phyloP scores from a whole-genome alignment of 2,797 vertebrate species.

The Hoplostethus mediterraneus region DNA sequence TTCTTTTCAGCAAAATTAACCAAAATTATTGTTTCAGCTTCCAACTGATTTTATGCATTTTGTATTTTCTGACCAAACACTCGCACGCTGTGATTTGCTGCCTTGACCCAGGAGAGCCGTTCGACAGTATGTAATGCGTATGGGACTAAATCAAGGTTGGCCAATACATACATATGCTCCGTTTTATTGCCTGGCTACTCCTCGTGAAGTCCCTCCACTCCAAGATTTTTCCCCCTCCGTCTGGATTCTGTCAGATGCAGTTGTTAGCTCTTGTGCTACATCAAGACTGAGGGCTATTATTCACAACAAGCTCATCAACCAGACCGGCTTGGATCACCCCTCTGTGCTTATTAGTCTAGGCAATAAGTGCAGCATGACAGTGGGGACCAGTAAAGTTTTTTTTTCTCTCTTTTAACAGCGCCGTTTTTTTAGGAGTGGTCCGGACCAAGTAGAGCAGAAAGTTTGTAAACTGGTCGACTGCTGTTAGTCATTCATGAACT shows the following conservation, averaged over 20 bases:
- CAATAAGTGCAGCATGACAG: slow-evolving; percentile 16
- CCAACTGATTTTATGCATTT: slow-evolving; percentile 71
- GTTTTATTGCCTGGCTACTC: slow-evolving; percentile 64
- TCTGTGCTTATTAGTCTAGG: slow-evolving; percentile 47
- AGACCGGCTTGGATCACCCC: slow-evolving; percentile 45
- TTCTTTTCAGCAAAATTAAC: slow-evolving; percentile 57
- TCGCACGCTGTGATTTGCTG: slow-evolving; percentile 50
- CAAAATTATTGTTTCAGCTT: slow-evolving; percentile 70
- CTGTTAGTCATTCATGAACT: slow-evolving; percentile 5
- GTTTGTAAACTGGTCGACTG: neutral
- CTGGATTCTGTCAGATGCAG: slow-evolving; percentile 66
- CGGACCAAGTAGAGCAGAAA: slow-evolving; percentile 13
- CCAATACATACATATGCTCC: slow-evolving; percentile 66
- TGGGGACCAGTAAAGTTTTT: slow-evolving; percentile 13
- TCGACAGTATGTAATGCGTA: slow-evolving; percentile 48
- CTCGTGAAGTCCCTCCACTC: slow-evolving; percentile 43
- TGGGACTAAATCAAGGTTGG: slow-evolving; percentile 50
- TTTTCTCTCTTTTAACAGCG: slow-evolving; percentile 17
- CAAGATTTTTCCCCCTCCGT: slow-evolving; percentile 42
- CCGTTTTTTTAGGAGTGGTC: slow-evolving; percentile 32
- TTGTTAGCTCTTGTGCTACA: slow-evolving; percentile 46
- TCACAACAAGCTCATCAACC: slow-evolving; percentile 56
- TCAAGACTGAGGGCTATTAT: slow-evolving; percentile 46
- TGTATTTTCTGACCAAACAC: slow-evolving; percentile 75
- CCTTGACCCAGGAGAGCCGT: slow-evolving; percentile 58